Percentiles rank a stretch among this genome's conserved stretches.
Conservation (phyloP, 2,797 vertebrate species). For the Chaetodon trifasciatus region DNA sequence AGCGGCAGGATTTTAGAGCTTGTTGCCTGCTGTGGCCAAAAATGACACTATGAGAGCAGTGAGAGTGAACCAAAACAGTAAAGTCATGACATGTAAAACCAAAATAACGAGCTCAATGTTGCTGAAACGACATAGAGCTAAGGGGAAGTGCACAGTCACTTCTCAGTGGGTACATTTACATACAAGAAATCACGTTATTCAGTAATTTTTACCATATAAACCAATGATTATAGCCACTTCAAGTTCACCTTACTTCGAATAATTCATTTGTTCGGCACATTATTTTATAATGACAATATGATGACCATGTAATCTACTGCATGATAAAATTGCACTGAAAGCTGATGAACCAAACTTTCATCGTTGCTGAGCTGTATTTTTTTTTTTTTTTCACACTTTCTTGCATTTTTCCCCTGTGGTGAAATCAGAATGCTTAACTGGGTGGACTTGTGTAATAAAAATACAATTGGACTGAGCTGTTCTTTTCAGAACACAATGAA, state of each 20-base stretch:
- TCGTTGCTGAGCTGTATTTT: background rate
- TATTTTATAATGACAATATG: background rate
- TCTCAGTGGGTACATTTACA: background rate
- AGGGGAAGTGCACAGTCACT: background rate
- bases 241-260: background rate
- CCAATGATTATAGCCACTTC: background rate
- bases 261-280: background rate
- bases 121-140: background rate
- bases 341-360: background rate
- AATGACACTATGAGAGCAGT: background rate
- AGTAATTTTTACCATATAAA: background rate
- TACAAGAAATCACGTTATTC: background rate
- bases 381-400: background rate
- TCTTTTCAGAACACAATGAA: slow-evolving; percentile 27
- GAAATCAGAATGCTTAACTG: slow-evolving; percentile 3
- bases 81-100: too few species aligned
- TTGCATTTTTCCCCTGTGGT: background rate
- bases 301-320: background rate
- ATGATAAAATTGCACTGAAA: background rate
- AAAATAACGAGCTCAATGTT: background rate
- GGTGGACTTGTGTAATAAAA: background rate
- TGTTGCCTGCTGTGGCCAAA: background rate
- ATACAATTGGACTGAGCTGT: background rate
- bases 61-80: background rate
- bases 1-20: background rate